Conservation (phyloP, 2,113 vertebrate species). For the Excalfactoria chinensis region DNA sequence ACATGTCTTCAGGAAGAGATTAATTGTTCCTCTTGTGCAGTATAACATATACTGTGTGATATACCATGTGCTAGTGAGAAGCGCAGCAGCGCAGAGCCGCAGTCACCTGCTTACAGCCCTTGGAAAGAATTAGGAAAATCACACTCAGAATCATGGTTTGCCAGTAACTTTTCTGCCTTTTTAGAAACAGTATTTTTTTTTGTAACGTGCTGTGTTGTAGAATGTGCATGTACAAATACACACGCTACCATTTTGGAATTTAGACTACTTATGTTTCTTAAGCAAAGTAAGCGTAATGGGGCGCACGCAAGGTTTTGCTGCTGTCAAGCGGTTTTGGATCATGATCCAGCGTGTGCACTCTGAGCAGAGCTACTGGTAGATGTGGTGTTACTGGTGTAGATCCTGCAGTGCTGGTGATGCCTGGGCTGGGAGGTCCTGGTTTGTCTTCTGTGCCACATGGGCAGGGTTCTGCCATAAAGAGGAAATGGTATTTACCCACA, state of each 20-base stretch:
- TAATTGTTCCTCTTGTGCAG: background rate
- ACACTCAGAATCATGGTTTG: background rate
- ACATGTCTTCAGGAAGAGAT: conserved; percentile 6
- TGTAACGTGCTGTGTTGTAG: background rate
- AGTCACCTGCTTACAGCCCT: background rate
- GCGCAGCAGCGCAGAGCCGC: background rate
- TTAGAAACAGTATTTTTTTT: background rate
- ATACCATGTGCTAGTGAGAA: background rate
- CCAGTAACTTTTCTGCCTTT: conserved; percentile 7
- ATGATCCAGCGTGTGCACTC: background rate
- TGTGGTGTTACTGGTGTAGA: background rate
- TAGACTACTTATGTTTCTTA: background rate
- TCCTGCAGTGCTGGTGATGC: background rate
- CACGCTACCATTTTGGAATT: background rate
- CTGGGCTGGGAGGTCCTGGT: background rate
- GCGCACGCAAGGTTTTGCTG: background rate
- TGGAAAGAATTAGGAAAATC: conserved; percentile 15
- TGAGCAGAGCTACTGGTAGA: background rate
- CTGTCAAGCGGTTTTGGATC: background rate
- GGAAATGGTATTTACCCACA: background rate
- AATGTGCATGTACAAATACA: fast-evolving
- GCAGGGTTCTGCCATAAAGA: background rate
- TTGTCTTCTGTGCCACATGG: background rate
- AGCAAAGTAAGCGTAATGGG: background rate
- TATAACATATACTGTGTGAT: background rate